Base-by-base conservation (phyloP, 2,797 vertebrate species). In the Eremophila alpestris region DNA sequence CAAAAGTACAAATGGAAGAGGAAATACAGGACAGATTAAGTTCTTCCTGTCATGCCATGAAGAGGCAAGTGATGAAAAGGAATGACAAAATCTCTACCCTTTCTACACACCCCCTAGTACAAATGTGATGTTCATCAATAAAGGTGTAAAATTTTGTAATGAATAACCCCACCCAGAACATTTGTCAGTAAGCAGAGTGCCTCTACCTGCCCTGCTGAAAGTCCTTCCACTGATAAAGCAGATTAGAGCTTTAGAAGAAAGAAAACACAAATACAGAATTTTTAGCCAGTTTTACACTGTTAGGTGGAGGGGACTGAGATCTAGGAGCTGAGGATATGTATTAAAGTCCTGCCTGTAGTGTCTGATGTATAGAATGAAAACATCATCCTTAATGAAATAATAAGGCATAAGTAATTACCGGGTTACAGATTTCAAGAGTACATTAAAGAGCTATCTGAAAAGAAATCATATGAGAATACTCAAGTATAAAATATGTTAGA, bases 371-470 rank as follows among this genome's bases (percentile, higher is more conserved):
- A 71, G 90, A 89, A 88, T 89, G 69, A 60, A 68, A 97, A 76
- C 51, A 93, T 48, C 30, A 11, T 92, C 22, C 40, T 90, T 93
- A 34, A 79, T 78, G 51, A 96, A 96, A 95, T 94, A 94, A 90
- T 79, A 80, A 94, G 12, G 24, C 23, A 74, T 89, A 92, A 91
- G 29, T 83, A 95, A 89, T 55, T 90, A 60, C 46, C 88, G 67
- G 38, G 67, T 76, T 96, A 65, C 36, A 90, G 52, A 87, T 83
- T 95, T 38, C 30, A 95, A 94, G 62, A 77, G 7, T 3, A 20
- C 92, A 60, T 88, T 92, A 93, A 92, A 64, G 17, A 73, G 14
- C 2, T 82, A 43, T 11, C 29, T 63, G 62, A 76, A 69, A 90
- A 64, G 80, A 93, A 86, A 45, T 15, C 6, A 1, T 60, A 30